Evolutionary conservation across 1,140 invertebrate species (phyloP).

Genomic region (Lineus longissimus): DNA sequence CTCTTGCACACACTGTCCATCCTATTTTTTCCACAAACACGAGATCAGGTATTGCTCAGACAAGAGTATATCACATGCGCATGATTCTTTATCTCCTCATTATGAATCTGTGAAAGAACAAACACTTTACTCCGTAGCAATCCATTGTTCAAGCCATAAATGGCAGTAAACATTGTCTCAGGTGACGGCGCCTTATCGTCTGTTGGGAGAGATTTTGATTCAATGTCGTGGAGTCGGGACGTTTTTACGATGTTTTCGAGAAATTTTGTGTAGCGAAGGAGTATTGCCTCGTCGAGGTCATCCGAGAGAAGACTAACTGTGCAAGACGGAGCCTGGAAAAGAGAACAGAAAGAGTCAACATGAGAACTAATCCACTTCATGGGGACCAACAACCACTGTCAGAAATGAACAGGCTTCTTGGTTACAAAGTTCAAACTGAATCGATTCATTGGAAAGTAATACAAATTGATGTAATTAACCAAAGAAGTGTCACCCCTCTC

Average conservation of each 20-base stretch:
- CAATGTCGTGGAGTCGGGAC: slow-evolving; percentile 51
- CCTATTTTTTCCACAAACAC: no score
- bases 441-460: no score
- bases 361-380: not conserved
- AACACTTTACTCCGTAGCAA: slow-evolving; percentile 56
- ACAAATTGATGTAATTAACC: no score
- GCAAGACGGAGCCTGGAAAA: slow-evolving; percentile 56
- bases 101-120: slow-evolving; percentile 55
- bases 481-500: no score
- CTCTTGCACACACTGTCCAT: no score
- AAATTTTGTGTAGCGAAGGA: slow-evolving; percentile 59
- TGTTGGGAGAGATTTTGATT: slow-evolving; percentile 56
- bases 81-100: slow-evolving; percentile 56
- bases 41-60: slow-evolving; percentile 1
- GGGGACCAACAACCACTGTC: not conserved
- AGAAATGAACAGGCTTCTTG: no score
- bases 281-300: slow-evolving; percentile 55
- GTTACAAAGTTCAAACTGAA: no score
- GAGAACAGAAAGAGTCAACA: slow-evolving; percentile 10
- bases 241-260: slow-evolving; percentile 58
- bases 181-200: slow-evolving; percentile 61
- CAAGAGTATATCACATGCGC: slow-evolving; percentile 41
- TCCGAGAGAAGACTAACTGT: slow-evolving; percentile 56
- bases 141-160: slow-evolving; percentile 56
- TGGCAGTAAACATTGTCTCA: slow-evolving; percentile 60